These are phyloP conservation scores for Eriosoma lanigerum DNA, from an alignment of 1,140 invertebrate genomes.

Conservation along the genomic window DNA sequence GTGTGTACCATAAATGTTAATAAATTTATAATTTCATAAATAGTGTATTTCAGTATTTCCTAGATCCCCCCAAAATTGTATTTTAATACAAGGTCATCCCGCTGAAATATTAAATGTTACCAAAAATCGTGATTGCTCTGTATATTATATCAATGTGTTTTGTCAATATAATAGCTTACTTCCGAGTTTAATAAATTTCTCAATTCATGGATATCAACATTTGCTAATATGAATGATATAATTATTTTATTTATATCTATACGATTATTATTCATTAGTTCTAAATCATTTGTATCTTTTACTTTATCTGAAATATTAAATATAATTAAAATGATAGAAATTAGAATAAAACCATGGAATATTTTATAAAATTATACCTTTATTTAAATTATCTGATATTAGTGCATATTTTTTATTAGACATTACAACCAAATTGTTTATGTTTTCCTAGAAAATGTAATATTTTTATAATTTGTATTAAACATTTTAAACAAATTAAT, in stretches of 20 bases:
- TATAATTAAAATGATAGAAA: background rate
- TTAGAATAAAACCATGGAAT: background rate
- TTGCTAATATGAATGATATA: conserved; percentile 36
- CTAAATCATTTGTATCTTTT: conserved; percentile 8
- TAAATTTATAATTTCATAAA: no score
- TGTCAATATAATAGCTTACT: conserved; percentile 8
- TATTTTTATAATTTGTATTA: background rate
- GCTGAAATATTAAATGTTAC: no score
- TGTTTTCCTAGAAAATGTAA: conserved; percentile 1
- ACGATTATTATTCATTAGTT: background rate
- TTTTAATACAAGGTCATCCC: no score
- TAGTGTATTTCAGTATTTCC: no score
- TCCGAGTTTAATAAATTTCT: conserved; percentile 34
- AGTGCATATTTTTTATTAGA: background rate
- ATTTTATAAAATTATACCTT: background rate
- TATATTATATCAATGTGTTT: no score
- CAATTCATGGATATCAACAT: conserved; percentile 36
- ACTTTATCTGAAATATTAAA: background rate
- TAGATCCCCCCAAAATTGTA: no score
- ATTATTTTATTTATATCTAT: conserved; percentile 24
- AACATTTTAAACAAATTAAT: background rate
- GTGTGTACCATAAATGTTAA: no score
- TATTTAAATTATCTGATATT: background rate
- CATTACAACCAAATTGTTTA: background rate
- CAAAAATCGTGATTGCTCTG: no score